Base-by-base conservation (phyloP, 2,797 vertebrate genomes). In the Mus caroli region DNA sequence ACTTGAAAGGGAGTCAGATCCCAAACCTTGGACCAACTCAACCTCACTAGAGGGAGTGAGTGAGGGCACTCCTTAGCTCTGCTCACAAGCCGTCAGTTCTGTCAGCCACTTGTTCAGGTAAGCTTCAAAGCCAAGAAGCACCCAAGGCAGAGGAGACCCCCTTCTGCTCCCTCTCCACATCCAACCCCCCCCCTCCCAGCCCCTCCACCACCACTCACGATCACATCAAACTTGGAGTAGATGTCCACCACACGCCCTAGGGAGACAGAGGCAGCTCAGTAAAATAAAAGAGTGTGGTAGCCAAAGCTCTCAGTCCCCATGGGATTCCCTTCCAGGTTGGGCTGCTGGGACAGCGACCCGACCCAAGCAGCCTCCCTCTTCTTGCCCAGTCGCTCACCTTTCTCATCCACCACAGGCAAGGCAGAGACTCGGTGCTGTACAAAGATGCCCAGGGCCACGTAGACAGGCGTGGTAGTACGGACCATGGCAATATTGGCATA, bases 181-280 rank as follows among this genome's bases (percentile, higher is more conserved):
- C 67, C 67, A 91, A 73, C 13, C 91, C 3, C 34, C 67, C 4
- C 22, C 76, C 69, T 90, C 90, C 96, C 92, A 76, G 52, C 19
- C 92, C 62, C 37, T 43, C 71, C 76, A 19, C 54, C 19, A 0
- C 94, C 96, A 99, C 99, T 99, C 99, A 99, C 99, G 96, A 99
- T 99, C 80, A 99, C 99, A 28, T 99, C 99, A 97, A 99, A 99
- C 97, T 99, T 99, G 90, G 99, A 99, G 98, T 99, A 99, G 97
- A 99, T 99, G 97, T 99, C 99, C 96, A 99, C 99, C 96, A 99
- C 99, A 73, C 99, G 99, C 71, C 99, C 99, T 99, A 97, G 78
- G 85, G 95, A 94, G 43, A 96, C 83, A 98, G 73, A 96, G 80
- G 95, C 95, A 20, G 97, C 79, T 94, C 50, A 97, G 95, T 37